A percentile compares a stretch with the other conserved stretches of the same genome.
phyloP scores from a whole-genome alignment of 2,113 vertebrate species.

The Sander vitreus region DNA sequence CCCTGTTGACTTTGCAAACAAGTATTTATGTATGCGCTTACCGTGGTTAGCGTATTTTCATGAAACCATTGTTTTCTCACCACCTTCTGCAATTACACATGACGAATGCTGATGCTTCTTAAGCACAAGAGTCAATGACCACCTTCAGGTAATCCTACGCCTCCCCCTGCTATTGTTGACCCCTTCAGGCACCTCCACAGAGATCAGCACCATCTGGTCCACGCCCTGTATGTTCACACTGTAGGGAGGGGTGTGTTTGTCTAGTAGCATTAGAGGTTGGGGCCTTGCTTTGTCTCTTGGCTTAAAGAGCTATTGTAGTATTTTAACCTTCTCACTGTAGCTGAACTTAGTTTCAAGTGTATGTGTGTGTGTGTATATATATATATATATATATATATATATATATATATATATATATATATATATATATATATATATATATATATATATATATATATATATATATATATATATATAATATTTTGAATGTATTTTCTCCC shows the following conservation, averaged over 20 bases:
- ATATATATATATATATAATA: too few relatives aligned
- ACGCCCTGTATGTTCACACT: conserved; percentile 72
- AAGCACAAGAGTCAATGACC: conserved; percentile 34
- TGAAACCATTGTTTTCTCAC: conserved; percentile 29
- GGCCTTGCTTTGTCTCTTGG: neutral
- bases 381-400: too few relatives aligned
- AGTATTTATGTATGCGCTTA: conserved; percentile 5
- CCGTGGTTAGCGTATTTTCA: neutral
- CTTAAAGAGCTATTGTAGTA: neutral
- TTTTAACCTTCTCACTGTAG: neutral
- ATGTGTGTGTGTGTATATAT: too few relatives aligned
- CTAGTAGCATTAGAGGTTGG: conserved; percentile 14
- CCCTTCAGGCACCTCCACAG: conserved; percentile 33
- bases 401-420: too few relatives aligned
- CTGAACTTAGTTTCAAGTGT: neutral
- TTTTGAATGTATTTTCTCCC: too few relatives aligned
- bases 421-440: too few relatives aligned
- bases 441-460: too few relatives aligned
- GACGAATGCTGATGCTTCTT: conserved; percentile 25
- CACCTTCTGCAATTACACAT: conserved; percentile 16
- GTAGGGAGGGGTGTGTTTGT: conserved; percentile 59
- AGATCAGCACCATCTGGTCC: conserved; percentile 69
- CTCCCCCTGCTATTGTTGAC: conserved; percentile 42
- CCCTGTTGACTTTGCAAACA: neutral
- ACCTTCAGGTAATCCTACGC: conserved; percentile 47